Percentiles rank a stretch among this genome's conserved stretches.
These are phyloP conservation scores for Drosophila anomalipes DNA, from an alignment of 2,888 invertebrate species.

Conservation along the genomic window DNA sequence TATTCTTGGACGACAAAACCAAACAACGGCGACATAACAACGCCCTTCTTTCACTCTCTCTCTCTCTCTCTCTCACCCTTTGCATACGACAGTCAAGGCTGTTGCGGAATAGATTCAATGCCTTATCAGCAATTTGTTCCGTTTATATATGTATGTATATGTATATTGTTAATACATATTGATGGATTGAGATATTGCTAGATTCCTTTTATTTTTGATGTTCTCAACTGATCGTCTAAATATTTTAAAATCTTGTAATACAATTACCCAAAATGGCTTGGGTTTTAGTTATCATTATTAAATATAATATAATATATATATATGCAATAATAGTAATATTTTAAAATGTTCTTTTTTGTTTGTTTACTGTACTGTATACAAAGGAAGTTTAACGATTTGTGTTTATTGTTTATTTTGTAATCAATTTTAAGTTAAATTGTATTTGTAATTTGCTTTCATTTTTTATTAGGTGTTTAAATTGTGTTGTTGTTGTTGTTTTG, in stretches of 20 bases:
- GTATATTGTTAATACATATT: background rate
- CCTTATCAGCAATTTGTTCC: slow-evolving; percentile 19
- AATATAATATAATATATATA: slow-evolving; percentile 22
- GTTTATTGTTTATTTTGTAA: slow-evolving; percentile 39
- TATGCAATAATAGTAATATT: slow-evolving; percentile 17
- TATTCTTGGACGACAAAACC: slow-evolving; percentile 18
- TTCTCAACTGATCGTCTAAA: slow-evolving; percentile 4
- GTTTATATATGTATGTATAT: background rate
- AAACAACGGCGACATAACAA: slow-evolving; percentile 29
- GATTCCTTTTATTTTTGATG: slow-evolving; percentile 10
- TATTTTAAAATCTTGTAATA: slow-evolving; percentile 8
- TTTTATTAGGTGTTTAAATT: slow-evolving; percentile 45
- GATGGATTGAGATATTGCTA: slow-evolving; percentile 1
- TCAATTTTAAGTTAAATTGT: slow-evolving; percentile 51
- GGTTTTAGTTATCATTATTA: slow-evolving; percentile 10
- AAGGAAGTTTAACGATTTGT: slow-evolving; percentile 61
- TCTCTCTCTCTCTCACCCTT: slow-evolving; percentile 1
- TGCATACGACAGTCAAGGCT: slow-evolving; percentile 7
- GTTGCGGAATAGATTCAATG: slow-evolving; percentile 14
- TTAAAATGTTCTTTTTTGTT: slow-evolving; percentile 36
- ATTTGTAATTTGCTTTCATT: slow-evolving; percentile 52
- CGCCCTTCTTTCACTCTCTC: slow-evolving; percentile 26
- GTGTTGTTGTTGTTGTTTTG: slow-evolving; percentile 38
- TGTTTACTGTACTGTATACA: slow-evolving; percentile 40
- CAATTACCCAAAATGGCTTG: background rate